A percentile compares a stretch with the other conserved stretches of the same genome.
Conservation (phyloP, 2,113 vertebrate species). For the Pongo pygmaeus region DNA sequence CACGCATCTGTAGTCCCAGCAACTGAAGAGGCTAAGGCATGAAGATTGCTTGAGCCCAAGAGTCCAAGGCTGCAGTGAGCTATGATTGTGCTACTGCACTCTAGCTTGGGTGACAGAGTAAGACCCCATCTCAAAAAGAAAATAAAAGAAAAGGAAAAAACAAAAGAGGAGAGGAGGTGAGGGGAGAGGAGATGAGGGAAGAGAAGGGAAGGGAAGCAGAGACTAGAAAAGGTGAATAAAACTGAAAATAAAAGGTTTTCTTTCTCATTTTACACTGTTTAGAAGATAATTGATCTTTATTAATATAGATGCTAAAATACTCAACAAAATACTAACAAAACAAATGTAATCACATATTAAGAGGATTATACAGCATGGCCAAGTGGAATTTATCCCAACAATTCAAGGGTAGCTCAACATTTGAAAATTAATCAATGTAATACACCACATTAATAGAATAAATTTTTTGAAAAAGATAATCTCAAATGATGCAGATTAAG, state of each 20-base stretch:
- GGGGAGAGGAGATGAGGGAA: accelerated
- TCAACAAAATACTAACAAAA: background rate
- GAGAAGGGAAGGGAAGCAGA: too few species aligned
- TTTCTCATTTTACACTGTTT: background rate
- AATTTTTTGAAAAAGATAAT: background rate
- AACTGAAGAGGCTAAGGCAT: too few species aligned
- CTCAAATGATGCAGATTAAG: background rate
- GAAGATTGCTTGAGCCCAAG: too few species aligned
- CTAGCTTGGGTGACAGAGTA: too few species aligned
- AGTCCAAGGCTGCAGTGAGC: too few species aligned
- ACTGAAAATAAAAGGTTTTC: background rate
- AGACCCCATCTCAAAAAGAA: too few species aligned
- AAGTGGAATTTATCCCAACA: background rate
- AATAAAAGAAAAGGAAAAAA: too few species aligned
- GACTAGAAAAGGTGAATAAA: background rate
- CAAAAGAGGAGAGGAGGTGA: too few species aligned
- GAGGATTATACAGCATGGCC: background rate
- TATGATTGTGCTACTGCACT: too few species aligned
- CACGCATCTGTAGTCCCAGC: too few species aligned
- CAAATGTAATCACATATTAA: background rate
- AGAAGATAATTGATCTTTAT: background rate
- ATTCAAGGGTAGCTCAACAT: background rate
- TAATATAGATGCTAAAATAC: background rate
- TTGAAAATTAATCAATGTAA: background rate
- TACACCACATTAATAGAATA: background rate